A percentile compares a stretch with the other conserved stretches of the same genome.
Conservation (phyloP, 2,888 invertebrate genomes). For the Heterodera filipjevi region DNA sequence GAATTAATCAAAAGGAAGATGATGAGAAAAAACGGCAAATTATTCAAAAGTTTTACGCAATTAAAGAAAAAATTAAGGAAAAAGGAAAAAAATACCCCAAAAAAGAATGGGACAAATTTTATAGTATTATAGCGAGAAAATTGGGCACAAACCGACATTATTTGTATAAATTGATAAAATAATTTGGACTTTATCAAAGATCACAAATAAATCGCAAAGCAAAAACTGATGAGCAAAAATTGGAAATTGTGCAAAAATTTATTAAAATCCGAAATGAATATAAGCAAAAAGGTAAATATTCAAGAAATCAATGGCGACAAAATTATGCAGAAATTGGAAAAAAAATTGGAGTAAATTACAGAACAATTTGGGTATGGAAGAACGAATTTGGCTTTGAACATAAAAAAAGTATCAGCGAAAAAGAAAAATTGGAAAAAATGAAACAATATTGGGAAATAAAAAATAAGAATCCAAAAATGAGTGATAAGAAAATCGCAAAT, state of each 20-base stretch:
- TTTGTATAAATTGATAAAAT: too few species aligned
- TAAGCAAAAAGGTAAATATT: not conserved
- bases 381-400: not conserved
- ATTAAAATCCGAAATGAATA: not conserved
- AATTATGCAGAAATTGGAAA: not conserved
- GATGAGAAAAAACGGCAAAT: too few species aligned
- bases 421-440: not conserved
- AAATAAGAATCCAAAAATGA: not conserved
- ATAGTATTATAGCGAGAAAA: too few species aligned
- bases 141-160: too few species aligned
- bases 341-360: not conserved
- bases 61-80: too few species aligned
- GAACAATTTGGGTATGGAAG: not conserved
- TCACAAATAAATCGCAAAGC: too few species aligned
- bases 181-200: too few species aligned
- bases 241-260: not conserved
- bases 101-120: too few species aligned
- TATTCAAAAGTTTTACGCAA: too few species aligned
- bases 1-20: too few species aligned
- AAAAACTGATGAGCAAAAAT: not conserved
- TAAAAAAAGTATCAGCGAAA: not conserved
- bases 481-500: not conserved
- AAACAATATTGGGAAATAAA: not conserved
- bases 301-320: not conserved
- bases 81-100: too few species aligned